Conservation (phyloP, 2,888 invertebrate genomes). For the Acrobasis consociella region DNA sequence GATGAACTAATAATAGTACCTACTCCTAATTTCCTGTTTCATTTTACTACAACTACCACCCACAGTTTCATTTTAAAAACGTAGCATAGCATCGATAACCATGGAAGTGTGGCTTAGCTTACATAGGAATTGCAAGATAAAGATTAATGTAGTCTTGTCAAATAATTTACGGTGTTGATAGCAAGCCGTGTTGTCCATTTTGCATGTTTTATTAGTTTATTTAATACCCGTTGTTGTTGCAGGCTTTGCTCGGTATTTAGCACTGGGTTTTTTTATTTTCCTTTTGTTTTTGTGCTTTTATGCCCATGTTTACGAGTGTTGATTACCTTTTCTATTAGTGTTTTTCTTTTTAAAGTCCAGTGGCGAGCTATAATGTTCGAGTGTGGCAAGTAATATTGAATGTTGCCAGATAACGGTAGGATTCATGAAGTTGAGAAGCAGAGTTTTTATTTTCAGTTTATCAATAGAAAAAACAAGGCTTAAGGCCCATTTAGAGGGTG, state of each 20-base stretch:
- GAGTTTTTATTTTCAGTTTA: too few relatives aligned
- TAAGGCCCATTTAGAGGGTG: too few relatives aligned
- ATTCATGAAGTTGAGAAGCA: too few relatives aligned
- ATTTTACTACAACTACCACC: too few relatives aligned
- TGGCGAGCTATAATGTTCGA: too few relatives aligned
- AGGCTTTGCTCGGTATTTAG: conserved; percentile 4
- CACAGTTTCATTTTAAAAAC: neutral
- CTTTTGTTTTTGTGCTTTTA: neutral
- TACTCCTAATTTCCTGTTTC: too few relatives aligned
- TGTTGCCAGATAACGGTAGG: too few relatives aligned
- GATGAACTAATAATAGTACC: too few relatives aligned
- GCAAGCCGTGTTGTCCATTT: conserved; percentile 38
- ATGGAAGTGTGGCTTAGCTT: neutral
- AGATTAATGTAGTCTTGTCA: conserved; percentile 73
- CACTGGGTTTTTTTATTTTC: neutral
- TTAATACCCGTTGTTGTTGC: conserved; percentile 7
- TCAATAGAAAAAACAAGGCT: too few relatives aligned
- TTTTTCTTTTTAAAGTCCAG: neutral
- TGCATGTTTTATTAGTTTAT: conserved; percentile 35
- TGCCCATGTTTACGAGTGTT: neutral
- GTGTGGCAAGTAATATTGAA: too few relatives aligned
- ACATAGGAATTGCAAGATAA: conserved; percentile 63
- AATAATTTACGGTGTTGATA: conserved; percentile 76
- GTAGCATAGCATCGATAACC: neutral
- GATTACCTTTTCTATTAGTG: neutral